Conservation (phyloP, 2,888 invertebrate species). For the Antheraea yamamai region DNA sequence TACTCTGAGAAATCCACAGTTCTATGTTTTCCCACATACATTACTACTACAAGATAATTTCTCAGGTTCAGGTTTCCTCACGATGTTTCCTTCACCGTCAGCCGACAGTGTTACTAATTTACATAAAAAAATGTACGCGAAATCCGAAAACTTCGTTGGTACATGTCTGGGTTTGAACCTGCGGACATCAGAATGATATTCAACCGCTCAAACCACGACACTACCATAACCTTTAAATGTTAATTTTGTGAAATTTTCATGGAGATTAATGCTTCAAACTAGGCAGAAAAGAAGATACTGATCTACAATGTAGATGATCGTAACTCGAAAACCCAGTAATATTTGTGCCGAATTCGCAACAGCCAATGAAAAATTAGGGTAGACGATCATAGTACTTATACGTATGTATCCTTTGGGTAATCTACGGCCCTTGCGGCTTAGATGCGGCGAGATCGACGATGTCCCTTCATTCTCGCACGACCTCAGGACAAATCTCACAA, state of each 20-base stretch:
- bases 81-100: no score
- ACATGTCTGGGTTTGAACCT: no score
- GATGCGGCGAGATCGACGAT: neutral
- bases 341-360: slow-evolving; percentile 7
- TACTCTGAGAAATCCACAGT: no score
- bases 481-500: slow-evolving; percentile 8
- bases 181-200: no score
- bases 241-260: neutral
- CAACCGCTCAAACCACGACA: no score
- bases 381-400: neutral
- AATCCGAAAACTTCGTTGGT: no score
- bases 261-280: neutral
- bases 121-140: no score
- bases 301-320: neutral
- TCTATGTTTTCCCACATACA: no score
- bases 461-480: neutral
- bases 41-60: no score
- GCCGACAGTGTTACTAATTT: no score
- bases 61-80: no score
- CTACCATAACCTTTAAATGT: no score
- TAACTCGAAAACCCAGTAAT: neutral
- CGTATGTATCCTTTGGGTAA: slow-evolving; percentile 18
- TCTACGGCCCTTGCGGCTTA: slow-evolving; percentile 1
- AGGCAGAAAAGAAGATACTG: neutral
- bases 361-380: slow-evolving; percentile 10